These are phyloP conservation scores for Tetragnatha montana DNA, from an alignment of 2,888 invertebrate species.

Conservation along the genomic window DNA sequence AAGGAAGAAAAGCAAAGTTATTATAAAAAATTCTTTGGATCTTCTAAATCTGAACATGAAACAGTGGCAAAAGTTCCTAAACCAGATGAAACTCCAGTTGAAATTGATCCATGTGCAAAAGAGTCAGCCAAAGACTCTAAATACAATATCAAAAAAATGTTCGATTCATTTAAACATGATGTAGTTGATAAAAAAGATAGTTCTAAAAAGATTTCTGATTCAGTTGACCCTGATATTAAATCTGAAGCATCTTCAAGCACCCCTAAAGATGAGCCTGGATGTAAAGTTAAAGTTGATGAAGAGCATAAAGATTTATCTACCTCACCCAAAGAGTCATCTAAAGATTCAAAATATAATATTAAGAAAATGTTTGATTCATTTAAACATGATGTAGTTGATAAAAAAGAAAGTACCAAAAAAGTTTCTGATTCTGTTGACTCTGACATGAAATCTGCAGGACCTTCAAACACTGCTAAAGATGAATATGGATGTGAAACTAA, in stretches of 20 bases:
- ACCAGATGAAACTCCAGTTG: not conserved
- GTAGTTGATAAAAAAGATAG: constrained; percentile 26
- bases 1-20: constrained; percentile 37
- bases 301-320: too few species aligned
- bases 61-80: not conserved
- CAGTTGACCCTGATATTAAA: not conserved
- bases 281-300: too few species aligned
- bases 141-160: constrained; percentile 41
- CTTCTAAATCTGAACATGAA: constrained; percentile 32
- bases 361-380: constrained; percentile 38
- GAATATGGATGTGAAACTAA: not conserved
- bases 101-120: constrained; percentile 3
- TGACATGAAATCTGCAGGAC: not conserved
- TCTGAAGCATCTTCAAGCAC: not conserved
- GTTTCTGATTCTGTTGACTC: not conserved
- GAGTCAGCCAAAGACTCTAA: constrained; percentile 31
- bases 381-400: constrained; percentile 13
- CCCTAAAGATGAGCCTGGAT: too few species aligned
- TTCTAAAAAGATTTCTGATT: not conserved
- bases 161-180: constrained; percentile 57
- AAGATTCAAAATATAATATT: constrained; percentile 31
- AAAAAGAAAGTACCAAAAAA: not conserved
- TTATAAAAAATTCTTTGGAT: constrained; percentile 37
- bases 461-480: not conserved
- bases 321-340: not conserved